A percentile compares a stretch with the other conserved stretches of the same genome.
Evolutionary conservation across 2,888 invertebrate species (phyloP).

Genomic region (Labia minor): DNA sequence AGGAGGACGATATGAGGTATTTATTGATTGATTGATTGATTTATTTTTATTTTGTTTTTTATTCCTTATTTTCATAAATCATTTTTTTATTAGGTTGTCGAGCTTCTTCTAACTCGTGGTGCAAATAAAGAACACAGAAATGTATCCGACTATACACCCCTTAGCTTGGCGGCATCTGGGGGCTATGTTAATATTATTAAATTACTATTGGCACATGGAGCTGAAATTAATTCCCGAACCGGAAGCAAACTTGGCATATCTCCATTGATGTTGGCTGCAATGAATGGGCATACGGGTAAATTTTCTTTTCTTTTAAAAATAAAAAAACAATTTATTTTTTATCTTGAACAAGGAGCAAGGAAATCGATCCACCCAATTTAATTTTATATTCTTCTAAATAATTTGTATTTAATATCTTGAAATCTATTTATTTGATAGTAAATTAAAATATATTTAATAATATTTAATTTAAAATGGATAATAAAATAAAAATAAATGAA

Average conservation of each 20-base stretch:
- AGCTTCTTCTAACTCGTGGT: slow-evolving; percentile 72
- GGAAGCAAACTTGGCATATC: slow-evolving; percentile 97
- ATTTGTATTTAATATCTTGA: too few relatives aligned
- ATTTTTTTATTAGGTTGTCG: slow-evolving; percentile 54
- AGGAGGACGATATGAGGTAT: slow-evolving; percentile 85
- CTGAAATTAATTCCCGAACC: slow-evolving; percentile 96
- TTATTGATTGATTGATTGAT: too few relatives aligned
- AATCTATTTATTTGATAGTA: too few relatives aligned
- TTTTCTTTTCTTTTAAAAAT: slow-evolving; percentile 19
- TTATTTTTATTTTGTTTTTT: too few relatives aligned
- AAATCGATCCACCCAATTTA: not conserved
- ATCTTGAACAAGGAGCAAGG: too few relatives aligned
- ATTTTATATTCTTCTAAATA: slow-evolving; percentile 1
- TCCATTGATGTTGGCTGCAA: slow-evolving; percentile 96
- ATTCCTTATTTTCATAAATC: not conserved
- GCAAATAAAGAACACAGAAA: slow-evolving; percentile 98
- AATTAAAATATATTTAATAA: too few relatives aligned
- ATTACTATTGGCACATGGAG: slow-evolving; percentile 81
- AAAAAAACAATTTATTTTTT: not conserved
- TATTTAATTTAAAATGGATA: too few relatives aligned
- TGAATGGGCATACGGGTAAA: slow-evolving; percentile 83
- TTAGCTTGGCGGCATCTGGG: slow-evolving; percentile 96
- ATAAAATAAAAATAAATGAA: too few relatives aligned
- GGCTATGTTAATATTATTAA: slow-evolving; percentile 98
- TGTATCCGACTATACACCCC: slow-evolving; percentile 96